These are phyloP conservation scores for Pachyramphus minor DNA, from an alignment of 2,113 vertebrate genomes.

Conservation along the genomic window DNA sequence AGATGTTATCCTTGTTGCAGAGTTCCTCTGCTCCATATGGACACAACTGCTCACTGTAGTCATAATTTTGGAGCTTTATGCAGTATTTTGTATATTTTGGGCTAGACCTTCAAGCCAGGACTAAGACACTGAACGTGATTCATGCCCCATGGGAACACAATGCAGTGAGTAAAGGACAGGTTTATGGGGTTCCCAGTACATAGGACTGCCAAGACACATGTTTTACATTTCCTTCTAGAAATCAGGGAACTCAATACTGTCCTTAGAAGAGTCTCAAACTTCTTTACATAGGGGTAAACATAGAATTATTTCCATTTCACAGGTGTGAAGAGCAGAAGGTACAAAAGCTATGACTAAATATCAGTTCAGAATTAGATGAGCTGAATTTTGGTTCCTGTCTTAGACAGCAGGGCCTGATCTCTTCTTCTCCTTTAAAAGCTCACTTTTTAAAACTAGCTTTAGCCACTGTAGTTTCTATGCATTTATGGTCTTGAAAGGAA, in stretches of 20 bases:
- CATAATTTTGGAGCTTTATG: not conserved
- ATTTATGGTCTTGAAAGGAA: conserved; percentile 29
- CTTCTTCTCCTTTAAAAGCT: not conserved
- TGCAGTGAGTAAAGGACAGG: not conserved
- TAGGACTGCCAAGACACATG: not conserved
- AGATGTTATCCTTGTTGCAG: not conserved
- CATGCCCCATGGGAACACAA: not conserved
- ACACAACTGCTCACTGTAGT: not conserved
- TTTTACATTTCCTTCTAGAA: not conserved
- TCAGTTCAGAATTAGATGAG: not conserved
- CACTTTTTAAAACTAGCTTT: not conserved
- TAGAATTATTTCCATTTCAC: not conserved
- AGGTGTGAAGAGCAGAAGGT: not conserved
- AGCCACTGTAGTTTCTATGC: not conserved
- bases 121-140: not conserved
- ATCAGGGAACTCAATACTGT: not conserved
- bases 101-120: not conserved
- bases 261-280: not conserved
- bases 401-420: not conserved
- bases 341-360: not conserved
- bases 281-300: not conserved
- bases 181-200: not conserved
- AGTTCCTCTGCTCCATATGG: not conserved
- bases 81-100: not conserved
- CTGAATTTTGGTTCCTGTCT: not conserved